Conservation (phyloP, 2,797 vertebrate genomes). For the Mastacembelus armatus region DNA sequence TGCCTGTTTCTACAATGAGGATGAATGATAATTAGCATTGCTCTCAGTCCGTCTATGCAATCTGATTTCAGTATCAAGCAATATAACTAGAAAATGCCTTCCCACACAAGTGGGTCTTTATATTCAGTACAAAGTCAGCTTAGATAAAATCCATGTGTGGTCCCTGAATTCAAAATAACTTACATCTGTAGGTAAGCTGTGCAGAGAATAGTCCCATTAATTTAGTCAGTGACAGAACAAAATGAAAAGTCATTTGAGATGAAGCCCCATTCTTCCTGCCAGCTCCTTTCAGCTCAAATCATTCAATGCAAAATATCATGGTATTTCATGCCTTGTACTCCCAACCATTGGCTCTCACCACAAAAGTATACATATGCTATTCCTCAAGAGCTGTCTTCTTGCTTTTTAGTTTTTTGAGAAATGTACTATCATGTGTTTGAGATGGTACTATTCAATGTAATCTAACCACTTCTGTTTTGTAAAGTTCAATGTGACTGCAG, state of each 20-base stretch:
- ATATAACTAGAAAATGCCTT: neutral
- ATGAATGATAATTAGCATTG: neutral
- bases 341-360: no score
- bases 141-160: neutral
- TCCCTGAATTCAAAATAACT: neutral
- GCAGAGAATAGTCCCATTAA: slow-evolving; percentile 13
- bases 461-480: no score
- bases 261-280: slow-evolving; percentile 69
- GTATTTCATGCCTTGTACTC: slow-evolving; percentile 73
- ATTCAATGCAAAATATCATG: slow-evolving; percentile 69
- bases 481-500: no score
- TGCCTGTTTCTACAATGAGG: no score
- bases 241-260: slow-evolving; percentile 76
- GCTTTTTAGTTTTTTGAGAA: neutral
- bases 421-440: neutral
- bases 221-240: slow-evolving; percentile 9
- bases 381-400: neutral
- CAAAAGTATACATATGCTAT: no score
- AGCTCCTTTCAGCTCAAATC: slow-evolving; percentile 77
- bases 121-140: neutral
- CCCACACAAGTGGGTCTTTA: neutral
- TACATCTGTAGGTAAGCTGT: no score
- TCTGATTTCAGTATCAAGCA: neutral
- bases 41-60: neutral
- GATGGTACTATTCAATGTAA: neutral